phyloP scores from a whole-genome alignment of 2,113 vertebrate species.

The Lophotis ruficrista region DNA sequence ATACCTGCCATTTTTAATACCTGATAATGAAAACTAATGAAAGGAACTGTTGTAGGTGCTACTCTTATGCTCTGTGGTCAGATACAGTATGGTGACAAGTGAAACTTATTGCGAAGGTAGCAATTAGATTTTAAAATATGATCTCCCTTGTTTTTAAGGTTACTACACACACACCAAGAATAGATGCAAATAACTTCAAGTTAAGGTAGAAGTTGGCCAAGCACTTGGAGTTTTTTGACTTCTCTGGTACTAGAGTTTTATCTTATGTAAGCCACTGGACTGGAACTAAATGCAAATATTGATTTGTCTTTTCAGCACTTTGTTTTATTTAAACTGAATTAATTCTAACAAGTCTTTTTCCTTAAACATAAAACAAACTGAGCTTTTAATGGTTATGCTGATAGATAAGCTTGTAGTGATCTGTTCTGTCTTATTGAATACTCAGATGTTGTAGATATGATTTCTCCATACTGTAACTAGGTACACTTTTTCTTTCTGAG shows the following conservation, averaged over 20 bases:
- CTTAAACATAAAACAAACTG: neutral
- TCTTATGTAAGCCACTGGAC: neutral
- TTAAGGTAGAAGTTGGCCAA: neutral
- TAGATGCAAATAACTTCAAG: neutral
- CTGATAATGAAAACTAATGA: neutral
- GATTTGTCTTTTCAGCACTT: neutral
- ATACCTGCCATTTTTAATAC: neutral
- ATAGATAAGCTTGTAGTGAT: neutral
- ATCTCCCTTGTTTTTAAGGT: neutral
- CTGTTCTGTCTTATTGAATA: neutral
- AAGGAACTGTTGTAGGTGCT: neutral
- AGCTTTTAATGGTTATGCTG: neutral
- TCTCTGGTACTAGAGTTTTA: neutral
- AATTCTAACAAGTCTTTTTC: neutral
- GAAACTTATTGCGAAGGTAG: neutral
- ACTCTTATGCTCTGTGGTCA: neutral
- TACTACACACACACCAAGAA: neutral
- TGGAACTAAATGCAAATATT: neutral
- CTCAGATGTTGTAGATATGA: neutral
- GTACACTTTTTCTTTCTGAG: neutral
- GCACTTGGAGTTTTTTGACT: neutral
- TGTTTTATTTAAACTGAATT: neutral
- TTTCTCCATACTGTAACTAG: neutral
- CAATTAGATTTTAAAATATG: neutral
- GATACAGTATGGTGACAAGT: neutral